Evolutionary conservation across 2,888 invertebrate species (phyloP), one percentile per base, ranked within the genome.

Genomic region (Geophilus truncorum): DNA sequence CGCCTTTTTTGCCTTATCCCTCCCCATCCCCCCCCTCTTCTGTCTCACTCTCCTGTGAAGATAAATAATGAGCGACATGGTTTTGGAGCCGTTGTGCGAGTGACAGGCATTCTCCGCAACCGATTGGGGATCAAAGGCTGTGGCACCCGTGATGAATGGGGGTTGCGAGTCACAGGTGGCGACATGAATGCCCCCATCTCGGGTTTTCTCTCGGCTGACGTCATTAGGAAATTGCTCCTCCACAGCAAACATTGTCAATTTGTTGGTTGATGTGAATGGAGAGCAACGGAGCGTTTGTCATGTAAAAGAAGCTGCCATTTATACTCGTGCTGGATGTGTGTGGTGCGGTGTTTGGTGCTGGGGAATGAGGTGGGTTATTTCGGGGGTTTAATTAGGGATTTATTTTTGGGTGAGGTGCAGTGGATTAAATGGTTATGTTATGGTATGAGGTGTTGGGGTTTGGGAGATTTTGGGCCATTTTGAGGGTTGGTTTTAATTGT

Each of bases 101-200:
- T 78, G 79, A 79, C 79, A 79, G 62, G n/a, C 79, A 79, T 79
- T 79, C 45, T 79, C 79, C 79, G 40, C 57, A 62, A 79, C 79
- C 79, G 57, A 79, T 79, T 79, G 79, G 79, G 79, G 62, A 57
- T 79, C 79, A 79, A 79, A 79, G 79, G 79, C 62, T 78, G 78
- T 78, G 40, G 25, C 45, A 45, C 34, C 78, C 36, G 40, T 78
- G 78, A 78, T 79, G 62, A 79, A 62, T 79, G 79, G 57, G 28
- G 40, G 28, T 77, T 57, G 57, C 62, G 57, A 28, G 30, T 57
- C 62, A 79, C 79, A 79, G 79, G 79, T 79, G 62, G 62, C 51
- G 79, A 57, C 79, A 79, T 62, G 21, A 45, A 78, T 45, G 40
- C 78, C 45, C 45, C 70, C 70, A 25, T 70, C 70, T 70, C 70